Percentiles rank a stretch among this genome's conserved stretches.
These are phyloP conservation scores for Heteromyza rotundicornis DNA, from an alignment of 2,888 invertebrate genomes.

Conservation along the genomic window DNA sequence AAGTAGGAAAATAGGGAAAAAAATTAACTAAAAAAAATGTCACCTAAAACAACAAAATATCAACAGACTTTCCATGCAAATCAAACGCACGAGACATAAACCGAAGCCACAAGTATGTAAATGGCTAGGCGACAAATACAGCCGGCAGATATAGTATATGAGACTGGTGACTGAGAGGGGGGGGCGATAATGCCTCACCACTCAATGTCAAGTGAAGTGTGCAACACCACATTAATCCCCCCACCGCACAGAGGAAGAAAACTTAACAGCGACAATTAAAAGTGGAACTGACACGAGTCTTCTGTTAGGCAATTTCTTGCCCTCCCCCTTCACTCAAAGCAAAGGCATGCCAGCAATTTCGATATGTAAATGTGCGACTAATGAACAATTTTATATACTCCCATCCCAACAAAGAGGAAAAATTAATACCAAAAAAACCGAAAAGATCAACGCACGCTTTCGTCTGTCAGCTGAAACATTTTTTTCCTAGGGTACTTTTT, in stretches of 20 bases:
- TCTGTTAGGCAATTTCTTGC: conserved; percentile 15
- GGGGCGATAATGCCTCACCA: no score
- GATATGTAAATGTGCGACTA: conserved; percentile 59
- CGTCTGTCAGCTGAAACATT: background rate
- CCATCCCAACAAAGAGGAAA: conserved; percentile 12
- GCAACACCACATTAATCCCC: no score
- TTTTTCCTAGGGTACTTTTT: background rate
- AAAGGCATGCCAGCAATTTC: conserved; percentile 45
- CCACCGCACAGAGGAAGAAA: no score
- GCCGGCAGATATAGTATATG: no score
- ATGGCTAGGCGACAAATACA: background rate
- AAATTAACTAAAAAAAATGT: conserved; percentile 3
- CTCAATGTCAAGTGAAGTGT: no score
- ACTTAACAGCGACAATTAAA: no score
- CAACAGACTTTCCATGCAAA: no score
- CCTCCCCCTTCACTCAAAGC: background rate
- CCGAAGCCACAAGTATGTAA: background rate
- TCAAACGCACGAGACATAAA: no score
- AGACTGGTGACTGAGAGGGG: no score
- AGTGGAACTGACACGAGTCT: background rate
- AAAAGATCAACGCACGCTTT: conserved; percentile 25
- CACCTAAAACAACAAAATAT: conserved; percentile 33
- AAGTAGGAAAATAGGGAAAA: no score
- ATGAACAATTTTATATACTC: conserved; percentile 51
- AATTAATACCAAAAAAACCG: conserved; percentile 7